Evolutionary conservation across 2,113 vertebrate genomes (phyloP).

Genomic region (Crotophaga sulcirostris): DNA sequence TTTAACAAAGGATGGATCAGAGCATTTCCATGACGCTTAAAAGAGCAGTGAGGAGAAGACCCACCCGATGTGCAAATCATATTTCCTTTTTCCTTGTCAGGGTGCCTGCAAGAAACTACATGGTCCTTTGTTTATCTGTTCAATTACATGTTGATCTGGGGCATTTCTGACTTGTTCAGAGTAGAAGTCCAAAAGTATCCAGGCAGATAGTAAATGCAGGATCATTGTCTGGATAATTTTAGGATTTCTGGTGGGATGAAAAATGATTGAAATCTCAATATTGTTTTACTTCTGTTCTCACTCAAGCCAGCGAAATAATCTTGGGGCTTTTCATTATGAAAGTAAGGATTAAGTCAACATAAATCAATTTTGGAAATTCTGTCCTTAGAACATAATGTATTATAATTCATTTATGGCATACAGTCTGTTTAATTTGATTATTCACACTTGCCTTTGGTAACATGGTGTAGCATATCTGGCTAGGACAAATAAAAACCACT

Average conservation of each 20-base stretch:
- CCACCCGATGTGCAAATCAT: neutral
- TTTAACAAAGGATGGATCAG: neutral
- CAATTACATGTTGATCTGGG: neutral
- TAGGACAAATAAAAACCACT: neutral
- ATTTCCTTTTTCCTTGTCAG: neutral
- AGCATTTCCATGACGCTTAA: neutral
- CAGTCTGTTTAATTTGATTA: neutral
- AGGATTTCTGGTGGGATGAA: neutral
- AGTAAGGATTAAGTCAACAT: neutral
- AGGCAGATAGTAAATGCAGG: neutral
- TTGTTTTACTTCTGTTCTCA: neutral
- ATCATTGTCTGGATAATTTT: neutral
- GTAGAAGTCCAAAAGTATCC: neutral
- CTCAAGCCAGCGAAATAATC: neutral
- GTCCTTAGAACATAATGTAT: neutral
- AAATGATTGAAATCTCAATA: neutral
- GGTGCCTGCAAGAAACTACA: neutral
- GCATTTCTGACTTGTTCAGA: neutral
- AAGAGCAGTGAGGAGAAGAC: neutral
- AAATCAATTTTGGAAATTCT: neutral
- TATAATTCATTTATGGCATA: neutral
- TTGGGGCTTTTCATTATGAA: neutral
- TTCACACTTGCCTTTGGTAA: neutral
- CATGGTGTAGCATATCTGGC: neutral
- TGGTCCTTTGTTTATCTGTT: neutral